phyloP scores from a whole-genome alignment of 2,888 invertebrate genomes.

The Ametastegia equiseti region DNA sequence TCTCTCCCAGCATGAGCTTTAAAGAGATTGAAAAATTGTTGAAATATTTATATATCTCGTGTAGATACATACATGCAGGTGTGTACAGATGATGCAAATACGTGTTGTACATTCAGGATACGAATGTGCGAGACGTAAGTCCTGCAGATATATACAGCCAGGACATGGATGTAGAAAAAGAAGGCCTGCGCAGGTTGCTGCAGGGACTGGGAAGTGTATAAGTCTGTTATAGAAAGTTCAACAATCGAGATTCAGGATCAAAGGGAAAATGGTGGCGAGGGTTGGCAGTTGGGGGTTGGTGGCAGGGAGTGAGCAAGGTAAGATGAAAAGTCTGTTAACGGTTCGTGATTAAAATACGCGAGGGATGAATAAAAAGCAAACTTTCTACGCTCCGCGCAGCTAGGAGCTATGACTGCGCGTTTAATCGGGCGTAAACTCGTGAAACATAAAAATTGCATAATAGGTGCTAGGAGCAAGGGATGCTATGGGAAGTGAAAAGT shows the following conservation, averaged over 20 bases:
- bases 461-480: constrained; percentile 25
- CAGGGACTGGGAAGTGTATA: constrained; percentile 21
- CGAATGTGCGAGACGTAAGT: background rate
- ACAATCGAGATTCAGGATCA: constrained; percentile 38
- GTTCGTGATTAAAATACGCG: constrained; percentile 37
- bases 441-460: constrained; percentile 53
- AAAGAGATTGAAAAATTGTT: background rate
- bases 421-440: constrained; percentile 49
- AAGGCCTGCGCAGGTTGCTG: background rate
- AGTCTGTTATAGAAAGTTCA: constrained; percentile 27
- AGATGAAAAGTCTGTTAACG: constrained; percentile 43
- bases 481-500: constrained; percentile 22
- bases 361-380: constrained; percentile 26
- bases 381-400: too few relatives aligned
- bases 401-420: constrained; percentile 28
- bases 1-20: background rate
- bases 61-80: background rate
- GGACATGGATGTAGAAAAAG: background rate
- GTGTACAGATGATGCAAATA: background rate
- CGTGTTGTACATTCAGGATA: background rate
- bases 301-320: background rate
- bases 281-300: background rate
- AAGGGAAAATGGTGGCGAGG: constrained; percentile 6
- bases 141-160: too few relatives aligned
- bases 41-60: background rate